phyloP scores from a whole-genome alignment of 1,140 invertebrate species.

The Octopus sinensis region DNA sequence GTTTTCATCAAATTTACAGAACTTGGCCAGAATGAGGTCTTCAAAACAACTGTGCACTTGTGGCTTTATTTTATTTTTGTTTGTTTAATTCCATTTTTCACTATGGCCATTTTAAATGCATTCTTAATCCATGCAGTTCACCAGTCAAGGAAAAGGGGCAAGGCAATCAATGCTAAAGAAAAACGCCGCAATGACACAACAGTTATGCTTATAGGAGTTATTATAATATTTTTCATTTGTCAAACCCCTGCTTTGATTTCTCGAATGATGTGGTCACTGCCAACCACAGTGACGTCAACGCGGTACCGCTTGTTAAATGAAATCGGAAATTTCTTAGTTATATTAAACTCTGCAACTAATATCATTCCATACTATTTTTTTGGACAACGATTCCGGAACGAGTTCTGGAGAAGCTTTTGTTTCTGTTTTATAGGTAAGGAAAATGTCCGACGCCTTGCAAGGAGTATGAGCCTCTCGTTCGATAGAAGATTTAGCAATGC shows the following conservation, averaged over 20 bases:
- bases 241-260: conserved; percentile 55
- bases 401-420: conserved; percentile 53
- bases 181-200: conserved; percentile 55
- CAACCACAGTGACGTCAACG: conserved; percentile 22
- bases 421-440: conserved; percentile 45
- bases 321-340: conserved; percentile 52
- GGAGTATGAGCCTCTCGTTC: conserved; percentile 40
- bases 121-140: conserved; percentile 55
- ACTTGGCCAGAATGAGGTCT: conserved; percentile 43
- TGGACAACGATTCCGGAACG: conserved; percentile 49
- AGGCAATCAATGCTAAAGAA: conserved; percentile 50
- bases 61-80: conserved; percentile 55
- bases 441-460: conserved; percentile 35
- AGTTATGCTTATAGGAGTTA: conserved; percentile 56
- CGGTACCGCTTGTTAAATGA: conserved; percentile 48
- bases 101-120: conserved; percentile 50
- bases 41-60: conserved; percentile 50
- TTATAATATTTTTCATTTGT: conserved; percentile 55
- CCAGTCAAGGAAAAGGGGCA: conserved; percentile 45
- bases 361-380: conserved; percentile 58
- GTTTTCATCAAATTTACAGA: conserved; percentile 31
- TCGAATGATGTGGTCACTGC: conserved; percentile 52
- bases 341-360: conserved; percentile 56
- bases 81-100: conserved; percentile 52
- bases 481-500: conserved; percentile 34